Evolutionary conservation across 2,113 vertebrate species (phyloP).

Genomic region (Podarcis muralis): DNA sequence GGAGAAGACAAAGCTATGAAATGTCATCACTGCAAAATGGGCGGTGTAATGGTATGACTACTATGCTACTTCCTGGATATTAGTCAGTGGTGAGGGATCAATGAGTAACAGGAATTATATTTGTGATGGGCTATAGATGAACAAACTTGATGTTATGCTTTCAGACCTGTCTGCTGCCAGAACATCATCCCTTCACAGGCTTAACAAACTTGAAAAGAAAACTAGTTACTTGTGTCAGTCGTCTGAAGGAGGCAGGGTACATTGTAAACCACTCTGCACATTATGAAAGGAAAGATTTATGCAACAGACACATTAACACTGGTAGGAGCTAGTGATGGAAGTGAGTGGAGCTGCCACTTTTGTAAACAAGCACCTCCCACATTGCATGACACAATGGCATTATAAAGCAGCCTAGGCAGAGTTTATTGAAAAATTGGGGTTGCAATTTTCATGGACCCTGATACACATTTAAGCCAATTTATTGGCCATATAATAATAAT

Average conservation of each 20-base stretch:
- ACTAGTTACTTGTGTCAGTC: neutral
- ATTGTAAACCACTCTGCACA: too few species aligned
- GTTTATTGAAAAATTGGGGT: neutral
- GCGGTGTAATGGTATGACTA: neutral
- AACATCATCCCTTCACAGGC: neutral
- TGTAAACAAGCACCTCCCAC: neutral
- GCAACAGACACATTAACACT: neutral
- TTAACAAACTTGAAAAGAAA: neutral
- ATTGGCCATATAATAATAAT: too few species aligned
- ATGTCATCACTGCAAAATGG: neutral
- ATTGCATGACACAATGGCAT: neutral
- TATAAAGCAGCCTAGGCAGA: neutral
- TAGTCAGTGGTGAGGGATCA: neutral
- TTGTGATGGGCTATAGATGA: neutral
- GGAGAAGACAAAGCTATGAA: neutral
- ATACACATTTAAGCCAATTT: too few species aligned
- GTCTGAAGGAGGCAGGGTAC: neutral
- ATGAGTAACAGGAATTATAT: neutral
- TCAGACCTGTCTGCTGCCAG: neutral
- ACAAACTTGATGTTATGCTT: neutral
- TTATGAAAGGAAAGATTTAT: neutral
- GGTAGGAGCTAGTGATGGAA: neutral
- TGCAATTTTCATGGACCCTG: neutral
- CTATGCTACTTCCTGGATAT: neutral
- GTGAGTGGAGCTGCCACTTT: neutral